A percentile compares a stretch with the other conserved stretches of the same genome.
phyloP scores from a whole-genome alignment of 2,113 vertebrate species.

The Corydoras maculifer region DNA sequence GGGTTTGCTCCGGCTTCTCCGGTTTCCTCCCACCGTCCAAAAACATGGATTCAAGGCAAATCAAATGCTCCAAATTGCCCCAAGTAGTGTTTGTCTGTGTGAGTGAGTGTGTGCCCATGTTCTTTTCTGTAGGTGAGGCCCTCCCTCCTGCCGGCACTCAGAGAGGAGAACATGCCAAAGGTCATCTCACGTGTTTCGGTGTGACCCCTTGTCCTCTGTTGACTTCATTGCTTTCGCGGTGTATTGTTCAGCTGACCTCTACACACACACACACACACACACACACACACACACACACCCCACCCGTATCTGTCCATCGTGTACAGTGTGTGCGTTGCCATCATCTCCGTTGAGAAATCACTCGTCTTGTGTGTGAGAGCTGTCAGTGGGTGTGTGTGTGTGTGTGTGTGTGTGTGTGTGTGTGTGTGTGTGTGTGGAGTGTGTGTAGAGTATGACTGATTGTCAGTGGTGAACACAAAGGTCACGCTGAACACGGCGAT shows the following conservation, averaged over 20 bases:
- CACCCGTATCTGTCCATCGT: background rate
- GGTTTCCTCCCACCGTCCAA: no score
- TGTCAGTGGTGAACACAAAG: conserved; percentile 93
- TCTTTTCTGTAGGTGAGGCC: no score
- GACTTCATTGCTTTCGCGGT: conserved; percentile 35
- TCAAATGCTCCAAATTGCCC: no score
- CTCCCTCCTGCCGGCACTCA: background rate
- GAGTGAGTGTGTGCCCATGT: no score
- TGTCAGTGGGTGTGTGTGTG: conserved; percentile 26
- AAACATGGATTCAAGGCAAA: no score
- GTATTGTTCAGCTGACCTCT: conserved; percentile 26
- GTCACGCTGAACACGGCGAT: conserved; percentile 84
- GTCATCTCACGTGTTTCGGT: background rate
- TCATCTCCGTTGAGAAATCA: conserved; percentile 50
- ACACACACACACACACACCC: no score
- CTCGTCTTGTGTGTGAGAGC: conserved; percentile 66
- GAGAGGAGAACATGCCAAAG: background rate
- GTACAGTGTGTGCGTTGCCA: conserved; percentile 33
- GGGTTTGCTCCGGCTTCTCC: no score
- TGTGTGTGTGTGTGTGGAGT: conserved; percentile 38
- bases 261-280: background rate
- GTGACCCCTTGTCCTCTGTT: conserved; percentile 1
- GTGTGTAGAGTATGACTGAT: conserved; percentile 85
- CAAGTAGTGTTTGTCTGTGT: no score
- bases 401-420: background rate